Percentiles rank a stretch among this genome's conserved stretches.
phyloP scores from a whole-genome alignment of 2,888 invertebrate species.

The Macaria liturata region DNA sequence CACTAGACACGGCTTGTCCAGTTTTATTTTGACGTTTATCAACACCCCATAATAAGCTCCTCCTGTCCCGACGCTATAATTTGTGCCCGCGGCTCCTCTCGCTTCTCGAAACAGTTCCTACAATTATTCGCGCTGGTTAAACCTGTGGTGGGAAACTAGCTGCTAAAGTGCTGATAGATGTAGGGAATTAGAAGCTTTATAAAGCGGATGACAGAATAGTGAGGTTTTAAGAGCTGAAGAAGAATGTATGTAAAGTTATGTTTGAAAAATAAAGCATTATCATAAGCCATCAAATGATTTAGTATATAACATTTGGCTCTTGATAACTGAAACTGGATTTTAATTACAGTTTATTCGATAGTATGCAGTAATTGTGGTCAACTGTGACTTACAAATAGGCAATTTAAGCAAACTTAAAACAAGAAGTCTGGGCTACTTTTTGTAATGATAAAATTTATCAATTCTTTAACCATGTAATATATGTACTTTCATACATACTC shows the following conservation, averaged over 20 bases:
- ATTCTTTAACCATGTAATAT: no score
- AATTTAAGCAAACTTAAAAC: no score
- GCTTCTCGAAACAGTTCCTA: slow-evolving; percentile 41
- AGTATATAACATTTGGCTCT: no score
- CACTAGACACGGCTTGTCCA: slow-evolving; percentile 3
- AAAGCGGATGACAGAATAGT: not conserved
- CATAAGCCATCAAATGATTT: no score
- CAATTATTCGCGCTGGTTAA: slow-evolving; percentile 44
- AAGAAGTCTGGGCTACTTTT: no score
- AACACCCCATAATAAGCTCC: slow-evolving; percentile 52
- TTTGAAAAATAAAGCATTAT: not conserved
- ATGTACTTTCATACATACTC: no score
- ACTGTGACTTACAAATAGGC: no score
- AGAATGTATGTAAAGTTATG: not conserved
- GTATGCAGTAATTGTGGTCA: no score
- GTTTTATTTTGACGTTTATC: slow-evolving; percentile 55
- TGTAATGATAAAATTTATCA: no score
- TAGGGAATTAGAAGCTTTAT: not conserved
- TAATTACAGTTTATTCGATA: no score
- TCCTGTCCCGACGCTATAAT: slow-evolving; percentile 43
- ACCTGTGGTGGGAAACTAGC: not conserved
- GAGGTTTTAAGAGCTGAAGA: no score
- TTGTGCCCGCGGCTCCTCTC: slow-evolving; percentile 51
- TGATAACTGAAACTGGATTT: no score
- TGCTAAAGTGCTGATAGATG: not conserved